phyloP scores from a whole-genome alignment of 1,140 invertebrate genomes.

The Chrysomallon squamiferum region DNA sequence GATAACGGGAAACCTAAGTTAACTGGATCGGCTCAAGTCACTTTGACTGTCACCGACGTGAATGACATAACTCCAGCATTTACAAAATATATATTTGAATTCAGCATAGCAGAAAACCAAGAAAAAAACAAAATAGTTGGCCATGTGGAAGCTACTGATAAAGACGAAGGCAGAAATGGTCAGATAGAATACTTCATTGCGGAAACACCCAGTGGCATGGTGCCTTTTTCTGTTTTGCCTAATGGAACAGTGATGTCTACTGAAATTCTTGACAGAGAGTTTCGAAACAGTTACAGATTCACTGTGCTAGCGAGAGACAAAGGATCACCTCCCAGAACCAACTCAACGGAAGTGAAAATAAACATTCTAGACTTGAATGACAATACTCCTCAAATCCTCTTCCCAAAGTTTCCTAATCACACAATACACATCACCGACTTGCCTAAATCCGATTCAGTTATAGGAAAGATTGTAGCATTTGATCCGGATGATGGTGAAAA shows the following conservation, averaged over 20 bases:
- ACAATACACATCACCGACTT: slow-evolving; percentile 76
- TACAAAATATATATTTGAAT: slow-evolving; percentile 28
- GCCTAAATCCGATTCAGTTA: slow-evolving; percentile 79
- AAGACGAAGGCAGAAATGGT: slow-evolving; percentile 87
- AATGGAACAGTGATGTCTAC: slow-evolving; percentile 93
- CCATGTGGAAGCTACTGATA: slow-evolving; percentile 70
- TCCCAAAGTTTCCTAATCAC: slow-evolving; percentile 81
- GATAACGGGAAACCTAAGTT: slow-evolving; percentile 53
- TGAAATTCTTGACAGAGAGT: slow-evolving; percentile 89
- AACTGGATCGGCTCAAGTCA: slow-evolving; percentile 91
- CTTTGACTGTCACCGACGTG: slow-evolving; percentile 87
- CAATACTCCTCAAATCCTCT: slow-evolving; percentile 64
- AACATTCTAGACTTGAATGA: slow-evolving; percentile 46
- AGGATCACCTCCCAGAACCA: slow-evolving; percentile 31
- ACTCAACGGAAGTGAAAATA: slow-evolving; percentile 35
- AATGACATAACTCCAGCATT: slow-evolving; percentile 93
- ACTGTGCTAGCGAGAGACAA: slow-evolving; percentile 77
- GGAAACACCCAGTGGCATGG: slow-evolving; percentile 16
- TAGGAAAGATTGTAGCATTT: slow-evolving; percentile 43
- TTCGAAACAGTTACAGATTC: slow-evolving; percentile 77
- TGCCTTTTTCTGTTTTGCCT: slow-evolving; percentile 49
- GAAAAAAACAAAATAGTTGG: slow-evolving; percentile 25
- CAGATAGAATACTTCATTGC: slow-evolving; percentile 49
- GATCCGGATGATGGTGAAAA: slow-evolving; percentile 71
- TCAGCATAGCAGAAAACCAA: slow-evolving; percentile 34